phyloP scores from a whole-genome alignment of 2,797 vertebrate species.

The Miichthys miiuy region DNA sequence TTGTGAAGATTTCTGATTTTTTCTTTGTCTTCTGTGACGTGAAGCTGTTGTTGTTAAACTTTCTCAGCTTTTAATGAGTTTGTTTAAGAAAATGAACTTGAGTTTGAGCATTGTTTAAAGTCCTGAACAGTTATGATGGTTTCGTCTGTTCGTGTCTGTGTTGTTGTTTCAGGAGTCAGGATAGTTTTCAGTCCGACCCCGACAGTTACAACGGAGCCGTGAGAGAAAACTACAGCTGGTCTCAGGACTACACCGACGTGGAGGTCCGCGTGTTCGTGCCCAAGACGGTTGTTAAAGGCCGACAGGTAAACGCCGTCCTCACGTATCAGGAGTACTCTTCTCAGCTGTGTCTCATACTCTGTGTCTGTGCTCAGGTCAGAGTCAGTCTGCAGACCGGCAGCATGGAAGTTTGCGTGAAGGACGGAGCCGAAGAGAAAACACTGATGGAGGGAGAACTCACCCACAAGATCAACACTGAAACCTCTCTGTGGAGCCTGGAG shows the following conservation, averaged over 20 bases:
- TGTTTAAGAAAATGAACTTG: no score
- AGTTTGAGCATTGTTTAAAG: no score
- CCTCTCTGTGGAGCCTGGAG: conserved; percentile 96
- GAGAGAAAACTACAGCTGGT: conserved; percentile 95
- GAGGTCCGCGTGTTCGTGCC: conserved; percentile 94
- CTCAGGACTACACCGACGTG: conserved; percentile 95
- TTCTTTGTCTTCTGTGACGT: no score
- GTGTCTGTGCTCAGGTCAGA: conserved; percentile 85
- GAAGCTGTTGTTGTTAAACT: no score
- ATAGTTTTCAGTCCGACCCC: conserved; percentile 87
- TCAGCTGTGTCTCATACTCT: not conserved
- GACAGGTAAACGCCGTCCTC: conserved; percentile 87
- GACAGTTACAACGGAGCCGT: conserved; percentile 98
- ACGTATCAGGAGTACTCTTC: fast-evolving
- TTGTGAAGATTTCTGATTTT: no score
- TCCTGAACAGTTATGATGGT: no score
- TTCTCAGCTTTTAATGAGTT: no score
- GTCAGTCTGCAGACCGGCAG: conserved; percentile 87
- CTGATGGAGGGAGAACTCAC: conserved; percentile 94
- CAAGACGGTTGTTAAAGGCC: conserved; percentile 89
- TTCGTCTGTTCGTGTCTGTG: not conserved
- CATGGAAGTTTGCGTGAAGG: conserved; percentile 87
- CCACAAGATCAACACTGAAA: conserved; percentile 95
- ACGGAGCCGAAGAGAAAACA: conserved; percentile 81
- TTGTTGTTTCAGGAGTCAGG: conserved; percentile 81